A percentile compares a stretch with the other conserved stretches of the same genome.
phyloP scores from a whole-genome alignment of 2,113 vertebrate genomes.

The Pseudopodoces humilis region DNA sequence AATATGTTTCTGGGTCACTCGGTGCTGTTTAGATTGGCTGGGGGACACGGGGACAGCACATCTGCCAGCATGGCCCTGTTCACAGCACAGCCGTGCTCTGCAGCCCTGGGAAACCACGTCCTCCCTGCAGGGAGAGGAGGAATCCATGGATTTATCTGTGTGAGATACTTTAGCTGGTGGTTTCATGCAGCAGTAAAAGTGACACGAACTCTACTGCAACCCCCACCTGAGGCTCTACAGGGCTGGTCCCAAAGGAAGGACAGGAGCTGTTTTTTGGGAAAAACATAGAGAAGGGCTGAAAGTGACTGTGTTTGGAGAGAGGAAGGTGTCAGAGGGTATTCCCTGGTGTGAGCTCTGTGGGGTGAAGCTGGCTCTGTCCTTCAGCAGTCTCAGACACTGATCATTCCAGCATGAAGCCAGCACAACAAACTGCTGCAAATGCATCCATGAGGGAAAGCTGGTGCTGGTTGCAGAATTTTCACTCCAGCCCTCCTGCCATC shows the following conservation, averaged over 20 bases:
- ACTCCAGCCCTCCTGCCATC: neutral
- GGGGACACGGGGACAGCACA: neutral
- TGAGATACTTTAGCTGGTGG: rapidly evolving
- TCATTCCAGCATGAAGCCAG: rapidly evolving
- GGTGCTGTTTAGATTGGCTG: constrained; percentile 55
- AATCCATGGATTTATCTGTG: rapidly evolving
- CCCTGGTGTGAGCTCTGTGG: neutral
- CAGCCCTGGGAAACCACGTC: neutral
- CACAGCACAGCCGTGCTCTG: neutral
- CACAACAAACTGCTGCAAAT: neutral
- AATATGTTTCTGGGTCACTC: neutral
- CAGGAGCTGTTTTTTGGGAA: rapidly evolving
- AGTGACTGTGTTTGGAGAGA: neutral
- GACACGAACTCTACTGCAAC: rapidly evolving
- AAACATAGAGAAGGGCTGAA: rapidly evolving
- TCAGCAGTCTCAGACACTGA: neutral
- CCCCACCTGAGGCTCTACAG: neutral
- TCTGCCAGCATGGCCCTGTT: neutral
- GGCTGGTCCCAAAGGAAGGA: neutral
- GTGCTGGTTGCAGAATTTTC: neutral
- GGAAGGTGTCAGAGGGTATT: neutral
- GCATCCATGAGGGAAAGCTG: neutral
- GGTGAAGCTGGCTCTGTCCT: neutral
- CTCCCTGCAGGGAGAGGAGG: neutral
- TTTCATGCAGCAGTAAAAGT: neutral